Evolutionary conservation across 2,113 vertebrate species (phyloP).

Genomic region (Ageneiosus marmoratus): DNA sequence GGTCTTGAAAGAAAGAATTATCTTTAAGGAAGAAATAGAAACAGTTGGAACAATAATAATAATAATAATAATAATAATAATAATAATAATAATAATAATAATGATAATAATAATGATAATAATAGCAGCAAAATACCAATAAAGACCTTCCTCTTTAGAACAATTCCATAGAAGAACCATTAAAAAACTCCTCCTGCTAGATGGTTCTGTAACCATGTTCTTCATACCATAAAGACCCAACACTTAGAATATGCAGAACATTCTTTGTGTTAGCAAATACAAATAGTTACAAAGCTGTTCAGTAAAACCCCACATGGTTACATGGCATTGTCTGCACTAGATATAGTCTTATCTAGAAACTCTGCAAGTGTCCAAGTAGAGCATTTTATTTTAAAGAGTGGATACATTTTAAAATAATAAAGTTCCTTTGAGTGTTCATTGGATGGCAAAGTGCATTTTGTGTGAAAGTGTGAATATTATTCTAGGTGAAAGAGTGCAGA

Average conservation of each 20-base stretch:
- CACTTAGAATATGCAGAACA: not conserved
- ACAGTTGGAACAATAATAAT: not conserved
- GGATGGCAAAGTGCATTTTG: not conserved
- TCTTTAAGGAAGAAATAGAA: constrained; percentile 63
- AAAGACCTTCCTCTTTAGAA: not conserved
- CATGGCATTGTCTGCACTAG: not conserved
- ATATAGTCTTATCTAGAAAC: too few species aligned
- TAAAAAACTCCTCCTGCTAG: not conserved
- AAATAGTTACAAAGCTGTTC: not conserved
- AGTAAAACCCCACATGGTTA: not conserved
- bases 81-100: not conserved
- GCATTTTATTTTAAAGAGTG: too few species aligned
- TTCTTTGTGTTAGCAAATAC: not conserved
- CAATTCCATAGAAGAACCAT: not conserved
- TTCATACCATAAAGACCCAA: not conserved
- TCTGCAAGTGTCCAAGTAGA: too few species aligned
- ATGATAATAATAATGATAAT: not conserved
- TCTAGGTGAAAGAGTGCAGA: not conserved
- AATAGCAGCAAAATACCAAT: not conserved
- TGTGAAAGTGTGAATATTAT: not conserved
- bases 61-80: not conserved
- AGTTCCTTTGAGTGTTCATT: not conserved
- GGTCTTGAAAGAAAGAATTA: constrained; percentile 67
- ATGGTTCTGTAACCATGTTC: not conserved
- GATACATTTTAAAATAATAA: too few species aligned